Evolutionary conservation across 92 coral and sea anemone genomes (phyloP), one percentile per base, ranked within the genome.

Genomic region (Galaxea fascicularis): DNA sequence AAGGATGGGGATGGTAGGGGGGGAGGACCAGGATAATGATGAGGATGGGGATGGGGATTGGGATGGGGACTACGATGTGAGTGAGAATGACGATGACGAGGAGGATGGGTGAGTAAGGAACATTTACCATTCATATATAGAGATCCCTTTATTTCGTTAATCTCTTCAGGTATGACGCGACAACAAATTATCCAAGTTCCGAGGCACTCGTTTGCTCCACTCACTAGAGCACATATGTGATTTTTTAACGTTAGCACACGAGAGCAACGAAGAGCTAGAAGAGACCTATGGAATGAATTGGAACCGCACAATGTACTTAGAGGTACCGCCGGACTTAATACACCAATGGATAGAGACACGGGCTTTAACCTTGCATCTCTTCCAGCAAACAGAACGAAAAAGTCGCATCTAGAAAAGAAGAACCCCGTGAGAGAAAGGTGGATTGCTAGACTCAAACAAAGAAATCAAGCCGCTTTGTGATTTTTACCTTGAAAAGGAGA

Each of bases 131-230:
- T 10, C 3, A 49, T 10, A 15, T 49, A 49, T 15, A 15, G 2
- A 10, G 11, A 49, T 3, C 10, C 1, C 13, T 49, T 49, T 3
- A 10, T 60, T 60, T 60, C 21, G 12, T 22, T 60, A 8, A 18
- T n/a, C 21, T 11, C 0, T 21, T 60, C 28, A 60, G 65, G 65
- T 17, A 79, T 65, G 84, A 79, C 74, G 4, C 74, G 28, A 11
- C 17, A 52, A 13, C 74, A 79, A 46, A 79, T 79, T n/a, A 51
- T 8, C 20, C 41, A 51, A 6, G 20, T 79, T 14, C 84, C 84
- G 8, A 58, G 84, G 29, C 84, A 79, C 52, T 65, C 75, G 11
- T 79, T 79, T 65, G 47, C 74, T 17, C 74, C 84, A 4, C 46
- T 67, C 24, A 79, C 29, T 26, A 49, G 20, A 27, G 52, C 73